Base-by-base conservation (phyloP, 2,888 invertebrate genomes). In the Meandrusa payeni region DNA sequence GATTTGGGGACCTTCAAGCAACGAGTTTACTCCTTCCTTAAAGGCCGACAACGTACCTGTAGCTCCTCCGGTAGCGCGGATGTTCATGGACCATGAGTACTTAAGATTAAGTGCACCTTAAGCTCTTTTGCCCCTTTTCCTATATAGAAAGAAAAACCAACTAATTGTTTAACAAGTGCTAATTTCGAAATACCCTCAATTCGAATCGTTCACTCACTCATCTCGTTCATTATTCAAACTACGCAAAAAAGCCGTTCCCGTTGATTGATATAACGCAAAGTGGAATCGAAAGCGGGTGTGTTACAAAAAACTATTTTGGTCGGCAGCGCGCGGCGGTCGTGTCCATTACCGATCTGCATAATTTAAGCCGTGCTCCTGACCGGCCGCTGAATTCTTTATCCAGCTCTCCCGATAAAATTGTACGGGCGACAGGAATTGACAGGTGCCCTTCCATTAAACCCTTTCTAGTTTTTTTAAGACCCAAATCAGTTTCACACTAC, bases 331-430 rank as follows among this genome's bases (percentile, higher is more conserved):
- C 55, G 56, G 62, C 58, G 64, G 54, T 62, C 59, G 65, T 72
- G 76, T 78, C 85, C 80, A 82, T 85, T 85, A 82, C 69, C 68
- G 70, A 74, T 75, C 65, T 86, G 83, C 80, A 86, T 86, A 81
- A 79, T 86, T 85, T 73, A 86, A 61, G 52, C 54, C 59, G 61
- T 66, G 66, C 72, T 73, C 59, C 65, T 57, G 62, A 36, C 39
- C 42, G 47, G 20, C 34, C 40, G 34, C 65, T 85, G 77, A 82
- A 86, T 83, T 68, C 71, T 86, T 86, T 76, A 85, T 82, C 57
- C 54, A 45, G 59, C 59, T 60, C 62, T 57, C 54, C 55, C 52
- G 55, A 60, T 63, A 71, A 75, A 76, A 78, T 73, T 68, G 67
- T 68, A 57, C 55, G 52, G 52, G 44, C 60, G 53, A 47, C 60